phyloP scores from a whole-genome alignment of 1,140 invertebrate genomes.

The Holotrichia oblita region DNA sequence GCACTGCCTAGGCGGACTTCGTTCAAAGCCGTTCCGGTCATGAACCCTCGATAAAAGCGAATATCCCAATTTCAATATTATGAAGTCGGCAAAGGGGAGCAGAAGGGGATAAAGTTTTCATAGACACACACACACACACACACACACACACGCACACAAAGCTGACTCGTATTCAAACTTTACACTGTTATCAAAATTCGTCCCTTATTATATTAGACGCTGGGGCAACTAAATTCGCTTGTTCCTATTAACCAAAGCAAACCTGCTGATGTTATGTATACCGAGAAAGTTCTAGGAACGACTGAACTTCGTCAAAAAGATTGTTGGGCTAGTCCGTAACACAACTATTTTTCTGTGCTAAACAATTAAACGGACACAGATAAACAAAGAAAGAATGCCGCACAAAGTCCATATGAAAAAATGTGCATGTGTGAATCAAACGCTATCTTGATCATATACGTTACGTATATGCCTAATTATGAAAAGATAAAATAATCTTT shows the following conservation, averaged over 20 bases:
- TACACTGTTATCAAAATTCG: constrained; percentile 21
- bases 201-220: constrained; percentile 14
- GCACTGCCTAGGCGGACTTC: background rate
- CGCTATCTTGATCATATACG: no score
- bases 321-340: no score
- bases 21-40: constrained; percentile 23
- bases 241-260: background rate
- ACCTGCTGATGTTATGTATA: constrained; percentile 10
- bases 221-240: background rate
- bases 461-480: no score
- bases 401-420: no score
- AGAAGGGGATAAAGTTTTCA: constrained; percentile 13
- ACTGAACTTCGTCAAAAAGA: background rate
- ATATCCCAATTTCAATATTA: constrained; percentile 34
- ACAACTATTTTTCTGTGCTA: no score
- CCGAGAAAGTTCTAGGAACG: background rate
- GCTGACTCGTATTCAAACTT: constrained; percentile 18
- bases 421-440: no score
- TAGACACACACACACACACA: background rate
- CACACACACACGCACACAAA: background rate
- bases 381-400: no score
- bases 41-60: constrained; percentile 24
- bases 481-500: no score
- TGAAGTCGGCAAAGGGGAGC: background rate
- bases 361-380: no score